Evolutionary conservation across 2,113 vertebrate species (phyloP).

Genomic region (Chaetops frenatus): DNA sequence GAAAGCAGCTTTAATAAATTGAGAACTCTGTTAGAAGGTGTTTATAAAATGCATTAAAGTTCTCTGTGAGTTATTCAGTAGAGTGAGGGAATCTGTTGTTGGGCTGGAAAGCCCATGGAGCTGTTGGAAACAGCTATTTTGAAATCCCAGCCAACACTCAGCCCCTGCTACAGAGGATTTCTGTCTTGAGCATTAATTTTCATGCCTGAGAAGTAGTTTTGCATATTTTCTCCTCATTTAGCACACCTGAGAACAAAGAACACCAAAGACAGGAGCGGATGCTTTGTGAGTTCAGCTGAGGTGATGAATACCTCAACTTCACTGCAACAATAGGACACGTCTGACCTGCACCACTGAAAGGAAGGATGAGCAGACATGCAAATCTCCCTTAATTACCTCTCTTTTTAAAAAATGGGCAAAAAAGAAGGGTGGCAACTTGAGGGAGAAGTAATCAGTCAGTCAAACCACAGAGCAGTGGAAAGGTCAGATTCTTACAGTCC

Average conservation of each 20-base stretch:
- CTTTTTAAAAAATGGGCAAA: background rate
- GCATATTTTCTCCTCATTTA: slow-evolving; percentile 12
- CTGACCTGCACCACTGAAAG: background rate
- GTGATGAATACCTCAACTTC: background rate
- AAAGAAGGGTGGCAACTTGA: background rate
- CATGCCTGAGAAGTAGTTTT: background rate
- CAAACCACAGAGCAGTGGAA: background rate
- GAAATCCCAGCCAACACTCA: background rate
- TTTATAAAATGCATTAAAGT: background rate
- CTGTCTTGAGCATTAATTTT: background rate
- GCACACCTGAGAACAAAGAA: background rate
- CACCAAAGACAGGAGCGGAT: background rate
- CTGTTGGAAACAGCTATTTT: background rate
- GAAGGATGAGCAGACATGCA: background rate
- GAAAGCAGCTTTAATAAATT: background rate
- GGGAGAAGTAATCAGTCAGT: background rate
- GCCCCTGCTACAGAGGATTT: background rate
- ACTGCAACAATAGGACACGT: background rate
- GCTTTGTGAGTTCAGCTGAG: background rate
- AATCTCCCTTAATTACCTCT: slow-evolving; percentile 11
- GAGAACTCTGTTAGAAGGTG: background rate
- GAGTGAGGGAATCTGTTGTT: background rate
- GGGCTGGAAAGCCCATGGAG: background rate
- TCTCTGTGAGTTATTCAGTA: background rate
- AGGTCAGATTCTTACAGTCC: background rate